Evolutionary conservation across 2,113 vertebrate species (phyloP).

Genomic region (Cyprinodon brontotheroides): DNA sequence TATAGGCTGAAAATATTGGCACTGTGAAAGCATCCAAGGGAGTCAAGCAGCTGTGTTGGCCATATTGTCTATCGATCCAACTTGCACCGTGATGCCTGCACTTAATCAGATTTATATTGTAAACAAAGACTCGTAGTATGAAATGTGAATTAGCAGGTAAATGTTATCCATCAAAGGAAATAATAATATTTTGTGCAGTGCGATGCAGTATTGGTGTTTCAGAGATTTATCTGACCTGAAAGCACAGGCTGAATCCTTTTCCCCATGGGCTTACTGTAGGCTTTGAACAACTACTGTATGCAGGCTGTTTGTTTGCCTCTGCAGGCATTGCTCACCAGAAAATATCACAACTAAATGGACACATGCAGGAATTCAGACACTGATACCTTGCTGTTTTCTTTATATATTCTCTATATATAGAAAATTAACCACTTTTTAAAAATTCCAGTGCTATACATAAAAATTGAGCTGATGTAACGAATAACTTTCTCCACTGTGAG

Average conservation of each 20-base stretch:
- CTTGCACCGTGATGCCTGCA: conserved; percentile 71
- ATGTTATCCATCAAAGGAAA: conserved; percentile 81
- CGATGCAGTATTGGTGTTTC: conserved; percentile 73
- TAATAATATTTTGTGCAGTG: conserved; percentile 74
- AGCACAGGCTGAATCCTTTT: conserved; percentile 41
- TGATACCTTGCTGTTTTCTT: neutral
- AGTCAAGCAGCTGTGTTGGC: conserved; percentile 83
- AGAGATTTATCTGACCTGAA: conserved; percentile 70
- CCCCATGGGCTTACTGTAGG: conserved; percentile 54
- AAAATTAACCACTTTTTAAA: too few species aligned
- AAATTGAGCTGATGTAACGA: too few species aligned
- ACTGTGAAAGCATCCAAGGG: conserved; percentile 71
- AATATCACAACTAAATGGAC: conserved; percentile 22
- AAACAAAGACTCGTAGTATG: conserved; percentile 83
- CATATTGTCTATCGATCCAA: conserved; percentile 87
- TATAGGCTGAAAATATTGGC: conserved; percentile 82
- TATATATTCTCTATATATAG: too few species aligned
- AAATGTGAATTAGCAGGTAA: conserved; percentile 81
- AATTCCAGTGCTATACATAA: too few species aligned
- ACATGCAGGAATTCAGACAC: conserved; percentile 15
- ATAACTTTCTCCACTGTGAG: too few species aligned
- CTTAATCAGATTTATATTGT: conserved; percentile 90
- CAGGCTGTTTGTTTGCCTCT: conserved; percentile 15
- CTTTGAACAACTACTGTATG: conserved; percentile 30
- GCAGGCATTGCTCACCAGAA: conserved; percentile 30